Base-by-base conservation (phyloP, 2,797 vertebrate species). In the Prunella strophiata region DNA sequence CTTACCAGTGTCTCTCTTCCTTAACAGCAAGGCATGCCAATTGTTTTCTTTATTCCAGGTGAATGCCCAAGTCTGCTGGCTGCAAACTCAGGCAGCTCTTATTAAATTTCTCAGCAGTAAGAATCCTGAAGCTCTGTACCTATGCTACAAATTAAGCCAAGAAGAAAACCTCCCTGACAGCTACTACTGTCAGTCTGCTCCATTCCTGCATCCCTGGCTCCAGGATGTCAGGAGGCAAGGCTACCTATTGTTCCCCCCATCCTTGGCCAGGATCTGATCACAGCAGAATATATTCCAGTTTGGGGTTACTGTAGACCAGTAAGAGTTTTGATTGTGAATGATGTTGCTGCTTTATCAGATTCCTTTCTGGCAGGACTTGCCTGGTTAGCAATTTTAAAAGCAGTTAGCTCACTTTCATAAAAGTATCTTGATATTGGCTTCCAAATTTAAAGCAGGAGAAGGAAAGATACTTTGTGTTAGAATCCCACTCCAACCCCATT, bases 201-300 rank as follows among this genome's bases (percentile, higher is more conserved):
- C 30, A 48, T 43, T 42, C 48, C 58, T 71, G 29, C 27, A 84
- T 21, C 36, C 45, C 36, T 51, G 23, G 22, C n/a, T 58, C 57
- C 32, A 32, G 52, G 51, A 89, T 18, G 8, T 32, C 65, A 80
- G 34, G 7, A 78, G 29, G 23, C 30, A 78, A 88, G 38, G 23
- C 34, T 38, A 66, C 26, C 11, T 72, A 7, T 16, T 40, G 40
- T 9, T 23, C 9, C 22, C 30, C 15, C 3, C 0, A 0, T 22
- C 18, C 26, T 25, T 26, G 26, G 30, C 32, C 45, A 51, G 16
- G 27, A 70, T 42, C 32, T 54, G 30, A 51, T 34, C 73, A 45
- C 52, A 80, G 75, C 38, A 68, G 45, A 66, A 76, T 14, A 47
- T 25, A 52, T 51, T 79, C 47, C 47, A 45, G 1, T 32, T 62